Percentiles rank a stretch among this genome's conserved stretches.
These are phyloP conservation scores for Drosophila kepulauana DNA, from an alignment of 1,140 invertebrate genomes.

Conservation along the genomic window DNA sequence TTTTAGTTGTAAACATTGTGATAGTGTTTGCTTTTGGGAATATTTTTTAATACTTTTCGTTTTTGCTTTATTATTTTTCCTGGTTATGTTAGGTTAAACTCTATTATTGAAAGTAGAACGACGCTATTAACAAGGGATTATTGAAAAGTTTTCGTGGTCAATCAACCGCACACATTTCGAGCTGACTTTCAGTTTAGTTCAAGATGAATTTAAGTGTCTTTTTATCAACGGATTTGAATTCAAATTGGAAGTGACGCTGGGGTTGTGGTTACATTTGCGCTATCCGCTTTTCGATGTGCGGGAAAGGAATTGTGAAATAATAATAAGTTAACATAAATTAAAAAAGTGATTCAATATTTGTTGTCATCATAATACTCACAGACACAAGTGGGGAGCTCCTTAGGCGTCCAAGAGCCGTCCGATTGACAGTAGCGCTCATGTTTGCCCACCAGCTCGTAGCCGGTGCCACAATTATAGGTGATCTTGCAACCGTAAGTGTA, in stretches of 20 bases:
- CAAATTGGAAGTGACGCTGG: conserved; percentile 59
- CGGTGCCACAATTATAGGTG: conserved; percentile 95
- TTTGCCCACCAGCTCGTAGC: conserved; percentile 95
- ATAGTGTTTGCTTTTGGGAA: conserved; percentile 11
- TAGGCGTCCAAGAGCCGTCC: conserved; percentile 95
- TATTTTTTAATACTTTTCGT: conserved; percentile 17
- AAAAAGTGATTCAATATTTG: conserved; percentile 29
- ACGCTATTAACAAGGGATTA: conserved; percentile 48
- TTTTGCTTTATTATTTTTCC: background rate
- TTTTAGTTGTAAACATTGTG: conserved; percentile 54
- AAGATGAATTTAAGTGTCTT: background rate
- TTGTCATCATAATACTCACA: conserved; percentile 87
- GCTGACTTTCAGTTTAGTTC: conserved; percentile 18
- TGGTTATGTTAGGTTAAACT: conserved; percentile 27
- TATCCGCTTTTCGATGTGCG: conserved; percentile 63
- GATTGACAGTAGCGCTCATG: conserved; percentile 93
- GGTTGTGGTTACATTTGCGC: conserved; percentile 76
- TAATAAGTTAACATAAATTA: conserved; percentile 48
- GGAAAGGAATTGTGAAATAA: conserved; percentile 40
- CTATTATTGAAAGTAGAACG: conserved; percentile 55
- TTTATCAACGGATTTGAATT: conserved; percentile 19
- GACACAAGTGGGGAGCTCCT: conserved; percentile 95
- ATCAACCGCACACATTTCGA: conserved; percentile 14
- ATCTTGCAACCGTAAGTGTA: conserved; percentile 96
- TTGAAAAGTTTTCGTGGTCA: conserved; percentile 15